phyloP scores from a whole-genome alignment of 2,888 invertebrate species.

The Melinaea marsaeus region DNA sequence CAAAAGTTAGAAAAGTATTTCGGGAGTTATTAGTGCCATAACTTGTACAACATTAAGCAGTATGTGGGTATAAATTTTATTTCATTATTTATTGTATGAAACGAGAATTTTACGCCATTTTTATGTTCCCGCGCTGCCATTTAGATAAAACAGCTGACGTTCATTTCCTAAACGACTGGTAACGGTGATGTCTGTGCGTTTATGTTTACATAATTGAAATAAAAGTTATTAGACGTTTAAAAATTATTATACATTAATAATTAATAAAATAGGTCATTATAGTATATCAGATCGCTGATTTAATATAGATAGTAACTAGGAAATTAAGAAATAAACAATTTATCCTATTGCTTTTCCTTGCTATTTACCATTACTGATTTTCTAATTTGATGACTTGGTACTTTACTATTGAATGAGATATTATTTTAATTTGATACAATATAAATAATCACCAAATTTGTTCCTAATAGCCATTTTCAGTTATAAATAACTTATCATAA shows the following conservation, averaged over 20 bases:
- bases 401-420: too few relatives aligned
- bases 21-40: conserved; percentile 26
- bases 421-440: too few relatives aligned
- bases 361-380: too few relatives aligned
- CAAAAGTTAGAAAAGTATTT: too few relatives aligned
- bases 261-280: too few relatives aligned
- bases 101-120: conserved; percentile 61
- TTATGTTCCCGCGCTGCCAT: conserved; percentile 59
- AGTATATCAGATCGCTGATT: too few relatives aligned
- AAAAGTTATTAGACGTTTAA: conserved; percentile 3
- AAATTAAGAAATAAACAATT: too few relatives aligned
- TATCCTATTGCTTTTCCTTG: too few relatives aligned
- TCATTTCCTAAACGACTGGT: conserved; percentile 59
- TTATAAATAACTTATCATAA: background rate
- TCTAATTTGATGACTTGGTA: too few relatives aligned
- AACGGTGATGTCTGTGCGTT: conserved; percentile 36
- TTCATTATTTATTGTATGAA: conserved; percentile 64
- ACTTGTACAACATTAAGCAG: conserved; percentile 35
- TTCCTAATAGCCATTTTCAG: too few relatives aligned
- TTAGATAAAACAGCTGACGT: conserved; percentile 67
- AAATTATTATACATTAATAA: background rate
- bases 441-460: too few relatives aligned
- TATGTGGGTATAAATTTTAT: conserved; percentile 50
- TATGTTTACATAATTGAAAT: conserved; percentile 34
- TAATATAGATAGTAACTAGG: too few relatives aligned